Percentiles rank a stretch among this genome's conserved stretches.
Conservation (phyloP, 2,113 vertebrate genomes). For the Stegostoma tigrinum region DNA sequence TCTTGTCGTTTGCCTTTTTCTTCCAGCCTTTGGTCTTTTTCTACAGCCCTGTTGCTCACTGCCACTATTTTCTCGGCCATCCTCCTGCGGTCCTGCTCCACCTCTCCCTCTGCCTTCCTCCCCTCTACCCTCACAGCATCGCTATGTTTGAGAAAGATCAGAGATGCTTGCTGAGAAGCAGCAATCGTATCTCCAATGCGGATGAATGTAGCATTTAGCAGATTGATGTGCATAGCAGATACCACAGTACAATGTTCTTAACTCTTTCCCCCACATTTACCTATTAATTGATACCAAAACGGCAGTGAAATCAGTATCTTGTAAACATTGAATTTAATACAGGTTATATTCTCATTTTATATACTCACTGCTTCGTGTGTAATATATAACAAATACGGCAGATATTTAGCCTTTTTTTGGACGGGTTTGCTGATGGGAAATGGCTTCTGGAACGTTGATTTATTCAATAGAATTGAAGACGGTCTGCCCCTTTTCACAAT, state of each 20-base stretch:
- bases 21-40: not conserved
- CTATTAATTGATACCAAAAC: too few species aligned
- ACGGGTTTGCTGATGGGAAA: not conserved
- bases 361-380: too few species aligned
- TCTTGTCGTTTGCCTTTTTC: not conserved
- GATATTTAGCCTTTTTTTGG: not conserved
- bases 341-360: not conserved
- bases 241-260: not conserved
- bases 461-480: conserved; percentile 65
- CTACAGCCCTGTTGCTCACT: not conserved
- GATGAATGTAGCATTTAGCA: not conserved
- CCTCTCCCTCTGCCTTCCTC: not conserved
- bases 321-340: not conserved
- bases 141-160: not conserved
- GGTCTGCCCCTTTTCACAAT: conserved; percentile 59
- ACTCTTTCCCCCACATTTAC: not conserved
- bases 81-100: not conserved
- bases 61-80: not conserved
- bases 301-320: not conserved
- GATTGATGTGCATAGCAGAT: not conserved
- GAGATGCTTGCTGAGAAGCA: not conserved
- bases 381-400: not conserved
- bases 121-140: not conserved
- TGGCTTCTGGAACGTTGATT: conserved; percentile 53
- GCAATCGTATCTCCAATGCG: not conserved